A percentile compares a stretch with the other conserved stretches of the same genome.
phyloP scores from a whole-genome alignment of 2,797 vertebrate species.

The Bovichtus diacanthus region DNA sequence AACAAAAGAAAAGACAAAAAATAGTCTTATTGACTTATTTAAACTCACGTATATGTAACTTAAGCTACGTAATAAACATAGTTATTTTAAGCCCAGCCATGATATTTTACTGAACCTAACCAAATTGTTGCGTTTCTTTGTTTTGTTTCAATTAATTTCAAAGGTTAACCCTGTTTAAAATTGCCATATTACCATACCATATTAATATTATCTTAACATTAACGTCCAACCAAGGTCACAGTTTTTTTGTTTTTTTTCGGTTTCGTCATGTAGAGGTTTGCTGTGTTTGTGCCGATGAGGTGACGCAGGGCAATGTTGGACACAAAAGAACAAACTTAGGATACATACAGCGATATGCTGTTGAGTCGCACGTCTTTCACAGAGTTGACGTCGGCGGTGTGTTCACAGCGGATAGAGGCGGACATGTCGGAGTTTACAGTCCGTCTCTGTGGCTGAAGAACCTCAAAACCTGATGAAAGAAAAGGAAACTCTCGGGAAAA shows the following conservation, averaged over 20 bases:
- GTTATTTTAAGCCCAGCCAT: too few species aligned
- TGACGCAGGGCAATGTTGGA: neutral
- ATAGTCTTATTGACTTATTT: too few species aligned
- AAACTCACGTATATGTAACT: too few species aligned
- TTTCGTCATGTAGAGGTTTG: neutral
- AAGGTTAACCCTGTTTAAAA: too few species aligned
- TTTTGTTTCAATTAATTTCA: too few species aligned
- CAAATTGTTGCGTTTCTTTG: too few species aligned
- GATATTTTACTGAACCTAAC: too few species aligned
- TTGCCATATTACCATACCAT: too few species aligned
- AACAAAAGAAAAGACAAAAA: too few species aligned
- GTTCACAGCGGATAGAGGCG: conserved; percentile 36
- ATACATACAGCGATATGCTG: neutral
- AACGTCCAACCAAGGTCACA: neutral
- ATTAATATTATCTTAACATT: too few species aligned
- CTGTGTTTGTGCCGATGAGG: neutral
- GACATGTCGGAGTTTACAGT: neutral
- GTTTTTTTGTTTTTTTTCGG: neutral
- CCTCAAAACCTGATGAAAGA: conserved; percentile 23
- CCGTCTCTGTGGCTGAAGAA: conserved; percentile 10
- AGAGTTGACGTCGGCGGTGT: accelerated
- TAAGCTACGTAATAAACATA: too few species aligned
- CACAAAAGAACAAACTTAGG: neutral
- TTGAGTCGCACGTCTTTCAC: conserved; percentile 43
- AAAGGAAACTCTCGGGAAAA: neutral